Conservation (phyloP, 2,888 invertebrate species). For the Heliconius ethilla region DNA sequence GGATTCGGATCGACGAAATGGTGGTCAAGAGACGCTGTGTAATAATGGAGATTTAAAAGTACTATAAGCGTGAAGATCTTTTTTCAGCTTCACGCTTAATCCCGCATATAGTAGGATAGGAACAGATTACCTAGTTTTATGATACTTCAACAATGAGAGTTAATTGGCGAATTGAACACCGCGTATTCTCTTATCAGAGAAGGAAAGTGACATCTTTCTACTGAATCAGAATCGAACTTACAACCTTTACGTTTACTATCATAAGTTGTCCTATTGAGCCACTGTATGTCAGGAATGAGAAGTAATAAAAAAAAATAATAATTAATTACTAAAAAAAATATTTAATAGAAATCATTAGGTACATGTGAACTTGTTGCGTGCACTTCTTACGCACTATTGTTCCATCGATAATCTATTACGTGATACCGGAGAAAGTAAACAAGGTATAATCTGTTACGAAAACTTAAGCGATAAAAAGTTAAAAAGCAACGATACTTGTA, state of each 20-base stretch:
- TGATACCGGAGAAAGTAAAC: slow-evolving; percentile 52
- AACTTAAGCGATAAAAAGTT: not conserved
- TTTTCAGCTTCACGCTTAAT: not conserved
- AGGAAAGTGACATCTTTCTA: not conserved
- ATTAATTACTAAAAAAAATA: not conserved
- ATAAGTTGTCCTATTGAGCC: no score
- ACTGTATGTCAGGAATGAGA: no score
- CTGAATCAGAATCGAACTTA: no score
- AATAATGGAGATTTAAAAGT: not conserved
- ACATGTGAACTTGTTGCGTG: slow-evolving; percentile 48
- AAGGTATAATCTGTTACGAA: slow-evolving; percentile 8
- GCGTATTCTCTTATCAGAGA: not conserved
- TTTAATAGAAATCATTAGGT: slow-evolving; percentile 43
- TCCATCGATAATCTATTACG: slow-evolving; percentile 52
- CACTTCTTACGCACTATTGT: slow-evolving; percentile 58
- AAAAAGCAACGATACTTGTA: not conserved
- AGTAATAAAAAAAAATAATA: no score
- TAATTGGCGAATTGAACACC: not conserved
- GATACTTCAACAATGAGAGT: no score
- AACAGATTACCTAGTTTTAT: no score
- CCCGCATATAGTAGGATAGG: no score
- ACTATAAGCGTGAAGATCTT: not conserved
- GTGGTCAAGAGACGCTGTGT: slow-evolving; percentile 21
- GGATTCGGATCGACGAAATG: slow-evolving; percentile 53
- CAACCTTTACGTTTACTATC: no score